phyloP scores from a whole-genome alignment of 2,113 vertebrate species.

The Carassius gibelio region DNA sequence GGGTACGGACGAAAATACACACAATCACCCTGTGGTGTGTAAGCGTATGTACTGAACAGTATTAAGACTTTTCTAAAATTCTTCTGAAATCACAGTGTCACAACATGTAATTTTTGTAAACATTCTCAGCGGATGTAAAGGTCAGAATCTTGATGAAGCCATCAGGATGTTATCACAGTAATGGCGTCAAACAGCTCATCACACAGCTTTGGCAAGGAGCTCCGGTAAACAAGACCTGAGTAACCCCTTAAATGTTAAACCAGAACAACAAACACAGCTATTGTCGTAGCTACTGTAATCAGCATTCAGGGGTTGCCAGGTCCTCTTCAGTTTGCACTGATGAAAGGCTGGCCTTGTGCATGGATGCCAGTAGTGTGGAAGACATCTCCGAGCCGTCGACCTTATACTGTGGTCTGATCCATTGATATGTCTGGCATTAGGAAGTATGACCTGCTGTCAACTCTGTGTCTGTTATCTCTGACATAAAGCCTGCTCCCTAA shows the following conservation, averaged over 20 bases:
- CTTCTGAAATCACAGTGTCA: neutral
- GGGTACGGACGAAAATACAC: conserved; percentile 78
- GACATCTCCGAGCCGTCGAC: neutral
- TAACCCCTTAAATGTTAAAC: conserved; percentile 10
- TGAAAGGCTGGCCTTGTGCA: conserved; percentile 44
- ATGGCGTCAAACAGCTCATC: conserved; percentile 8
- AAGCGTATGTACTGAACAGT: neutral
- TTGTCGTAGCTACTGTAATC: conserved; percentile 31
- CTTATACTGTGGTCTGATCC: neutral
- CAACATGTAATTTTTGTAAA: conserved; percentile 24
- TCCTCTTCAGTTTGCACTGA: conserved; percentile 11
- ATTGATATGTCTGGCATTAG: conserved; percentile 16
- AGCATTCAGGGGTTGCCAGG: neutral
- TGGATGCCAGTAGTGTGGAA: conserved; percentile 24
- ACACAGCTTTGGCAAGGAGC: neutral
- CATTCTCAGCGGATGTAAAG: neutral
- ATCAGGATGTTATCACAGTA: conserved; percentile 24
- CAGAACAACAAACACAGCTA: conserved; percentile 40
- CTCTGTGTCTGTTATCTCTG: conserved; percentile 8
- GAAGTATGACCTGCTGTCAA: neutral
- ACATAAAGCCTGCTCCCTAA: neutral
- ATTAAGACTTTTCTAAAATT: neutral
- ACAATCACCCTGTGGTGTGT: neutral
- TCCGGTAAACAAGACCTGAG: neutral
- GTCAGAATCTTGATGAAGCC: conserved; percentile 13